These are phyloP conservation scores for Coptodon rendalli DNA, from an alignment of 2,113 vertebrate species.

Conservation along the genomic window DNA sequence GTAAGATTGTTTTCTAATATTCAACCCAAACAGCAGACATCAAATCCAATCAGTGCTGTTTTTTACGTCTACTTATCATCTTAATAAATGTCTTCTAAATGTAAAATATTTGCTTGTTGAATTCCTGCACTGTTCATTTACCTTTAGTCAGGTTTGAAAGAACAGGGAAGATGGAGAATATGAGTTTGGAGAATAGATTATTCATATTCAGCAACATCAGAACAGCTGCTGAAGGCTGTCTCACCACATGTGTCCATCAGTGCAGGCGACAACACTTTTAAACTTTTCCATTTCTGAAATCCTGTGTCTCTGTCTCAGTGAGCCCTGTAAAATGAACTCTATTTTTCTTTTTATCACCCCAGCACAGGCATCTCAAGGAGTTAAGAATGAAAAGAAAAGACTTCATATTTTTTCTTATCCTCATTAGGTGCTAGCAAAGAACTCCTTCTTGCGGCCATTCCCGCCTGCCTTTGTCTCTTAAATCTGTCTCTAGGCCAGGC, in stretches of 20 bases:
- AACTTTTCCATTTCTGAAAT: conserved; percentile 28
- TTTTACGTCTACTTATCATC: background rate
- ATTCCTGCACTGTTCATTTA: background rate
- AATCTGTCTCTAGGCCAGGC: conserved; percentile 54
- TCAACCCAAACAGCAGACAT: background rate
- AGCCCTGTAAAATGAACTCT: conserved; percentile 22
- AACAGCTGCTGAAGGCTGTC: background rate
- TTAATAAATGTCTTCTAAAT: background rate
- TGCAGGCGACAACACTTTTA: background rate
- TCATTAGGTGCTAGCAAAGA: conserved; percentile 54
- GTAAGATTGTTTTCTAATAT: rapidly evolving
- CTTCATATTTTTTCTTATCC: conserved; percentile 45
- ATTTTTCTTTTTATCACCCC: conserved; percentile 48
- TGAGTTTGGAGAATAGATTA: background rate
- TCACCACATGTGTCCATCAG: conserved; percentile 5
- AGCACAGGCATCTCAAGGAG: conserved; percentile 39
- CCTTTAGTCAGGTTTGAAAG: background rate
- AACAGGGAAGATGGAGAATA: background rate
- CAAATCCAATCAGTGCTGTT: background rate
- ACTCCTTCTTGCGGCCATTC: background rate
- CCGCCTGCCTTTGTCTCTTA: conserved; percentile 52
- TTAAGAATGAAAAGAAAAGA: conserved; percentile 32
- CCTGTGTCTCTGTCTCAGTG: background rate
- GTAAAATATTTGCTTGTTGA: background rate
- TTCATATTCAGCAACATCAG: background rate